phyloP scores from a whole-genome alignment of 2,797 vertebrate species.

The Podargus strigoides region DNA sequence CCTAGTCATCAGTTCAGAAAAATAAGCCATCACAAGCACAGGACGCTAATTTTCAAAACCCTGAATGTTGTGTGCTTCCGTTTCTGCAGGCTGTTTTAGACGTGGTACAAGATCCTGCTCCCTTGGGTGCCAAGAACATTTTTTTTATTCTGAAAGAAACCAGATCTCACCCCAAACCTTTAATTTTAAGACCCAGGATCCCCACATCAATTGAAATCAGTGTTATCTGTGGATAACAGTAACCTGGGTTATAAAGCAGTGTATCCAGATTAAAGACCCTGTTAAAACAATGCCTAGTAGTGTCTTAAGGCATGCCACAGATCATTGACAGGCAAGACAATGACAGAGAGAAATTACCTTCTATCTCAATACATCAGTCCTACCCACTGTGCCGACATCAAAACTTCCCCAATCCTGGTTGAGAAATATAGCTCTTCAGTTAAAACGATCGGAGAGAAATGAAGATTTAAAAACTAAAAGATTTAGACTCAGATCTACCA shows the following conservation, averaged over 20 bases:
- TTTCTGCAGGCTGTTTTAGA: neutral
- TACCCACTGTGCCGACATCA: neutral
- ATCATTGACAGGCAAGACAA: neutral
- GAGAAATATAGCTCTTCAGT: neutral
- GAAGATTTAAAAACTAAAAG: neutral
- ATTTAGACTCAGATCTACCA: neutral
- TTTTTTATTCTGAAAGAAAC: neutral
- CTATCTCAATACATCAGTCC: neutral
- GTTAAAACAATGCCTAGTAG: neutral
- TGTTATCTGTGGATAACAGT: neutral
- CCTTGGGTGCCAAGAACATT: neutral
- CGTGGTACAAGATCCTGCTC: fast-evolving
- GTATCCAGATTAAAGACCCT: neutral
- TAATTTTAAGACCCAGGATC: neutral
- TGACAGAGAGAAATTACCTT: neutral
- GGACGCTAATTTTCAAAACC: neutral
- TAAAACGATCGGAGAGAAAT: neutral
- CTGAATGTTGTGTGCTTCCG: neutral
- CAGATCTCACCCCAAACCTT: neutral
- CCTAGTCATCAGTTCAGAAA: neutral
- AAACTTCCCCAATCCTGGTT: neutral
- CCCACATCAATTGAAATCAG: neutral
- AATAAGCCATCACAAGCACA: neutral
- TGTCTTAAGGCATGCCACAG: neutral
- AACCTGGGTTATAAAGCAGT: neutral